Base-by-base conservation (phyloP, 2,797 vertebrate species). In the Naso thynnoides region DNA sequence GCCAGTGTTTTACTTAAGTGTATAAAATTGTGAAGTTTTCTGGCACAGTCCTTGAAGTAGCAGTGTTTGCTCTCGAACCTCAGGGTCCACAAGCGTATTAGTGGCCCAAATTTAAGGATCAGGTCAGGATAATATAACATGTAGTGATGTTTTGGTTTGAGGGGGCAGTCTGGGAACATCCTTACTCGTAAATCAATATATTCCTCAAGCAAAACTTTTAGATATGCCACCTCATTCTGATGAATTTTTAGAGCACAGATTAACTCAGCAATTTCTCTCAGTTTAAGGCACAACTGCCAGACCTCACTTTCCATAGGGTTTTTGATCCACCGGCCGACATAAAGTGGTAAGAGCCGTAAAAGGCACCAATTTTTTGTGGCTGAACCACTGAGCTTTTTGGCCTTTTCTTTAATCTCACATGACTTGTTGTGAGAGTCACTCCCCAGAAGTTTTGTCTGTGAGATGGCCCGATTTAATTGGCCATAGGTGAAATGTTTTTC, bases 201-300 rank as follows among this genome's bases (percentile, higher is more conserved):
- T 4, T 57, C 65, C 18, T 57, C 29, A 49, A 27, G 47, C 8
- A 57, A 44, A 8, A 57, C 36, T 19, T 58, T 11, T 6, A 58
- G 54, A 33, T 68, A 48, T 21, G 65, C 65, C 2, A 56, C 42
- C 24, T 57, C 41, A 16, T 27, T 55, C 1, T 14, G 6, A 16
- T 55, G 42, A n/a, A 57, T 57, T 4, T 44, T 53, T 5, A 23
- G 42, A 57, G 53, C 54, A 49, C 65, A 69, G 24, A 68, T 68
- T 5, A 57, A 6, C 1, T 56, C 52, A 11, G 48, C 53, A 44
- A 68, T 5, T 5, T 65, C 62, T 1, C 23, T 41, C 1, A 65
- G 23, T 6, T 42, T 38, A 1, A 68, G 9, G 8, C 38, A 47
- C 15, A 66, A n/a, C 49, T 42, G 63, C 63, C 63, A 65, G 2